Percentiles rank a stretch among this genome's conserved stretches.
Evolutionary conservation across 2,888 invertebrate species (phyloP).

Genomic region (Acanthosepion esculentum): DNA sequence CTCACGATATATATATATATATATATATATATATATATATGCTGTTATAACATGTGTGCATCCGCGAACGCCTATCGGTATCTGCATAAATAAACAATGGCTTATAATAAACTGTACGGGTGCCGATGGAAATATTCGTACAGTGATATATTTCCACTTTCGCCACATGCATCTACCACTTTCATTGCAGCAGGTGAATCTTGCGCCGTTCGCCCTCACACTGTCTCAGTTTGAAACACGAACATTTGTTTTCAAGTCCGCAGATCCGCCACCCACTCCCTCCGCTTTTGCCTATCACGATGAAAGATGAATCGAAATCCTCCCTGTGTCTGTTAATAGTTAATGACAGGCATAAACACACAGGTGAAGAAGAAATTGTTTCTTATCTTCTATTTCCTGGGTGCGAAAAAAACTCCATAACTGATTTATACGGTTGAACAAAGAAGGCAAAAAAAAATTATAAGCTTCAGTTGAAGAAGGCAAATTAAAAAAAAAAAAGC

Average conservation of each 20-base stretch:
- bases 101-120: background rate
- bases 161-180: background rate
- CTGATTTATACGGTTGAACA: no score
- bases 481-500: no score
- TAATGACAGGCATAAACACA: background rate
- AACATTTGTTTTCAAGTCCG: background rate
- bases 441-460: no score
- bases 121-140: background rate
- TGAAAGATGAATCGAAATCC: background rate
- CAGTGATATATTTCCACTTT: background rate
- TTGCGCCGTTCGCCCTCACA: background rate
- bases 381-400: constrained; percentile 3
- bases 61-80: background rate
- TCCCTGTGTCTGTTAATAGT: background rate
- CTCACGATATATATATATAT: background rate
- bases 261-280: background rate
- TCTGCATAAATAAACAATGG: no score
- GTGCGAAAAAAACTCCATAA: no score
- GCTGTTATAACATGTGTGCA: background rate
- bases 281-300: background rate
- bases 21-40: background rate
- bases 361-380: background rate
- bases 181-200: background rate
- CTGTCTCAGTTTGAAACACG: background rate
- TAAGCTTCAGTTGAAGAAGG: no score